These are phyloP conservation scores for Atherix ibis DNA, from an alignment of 2,888 invertebrate genomes.

Conservation along the genomic window DNA sequence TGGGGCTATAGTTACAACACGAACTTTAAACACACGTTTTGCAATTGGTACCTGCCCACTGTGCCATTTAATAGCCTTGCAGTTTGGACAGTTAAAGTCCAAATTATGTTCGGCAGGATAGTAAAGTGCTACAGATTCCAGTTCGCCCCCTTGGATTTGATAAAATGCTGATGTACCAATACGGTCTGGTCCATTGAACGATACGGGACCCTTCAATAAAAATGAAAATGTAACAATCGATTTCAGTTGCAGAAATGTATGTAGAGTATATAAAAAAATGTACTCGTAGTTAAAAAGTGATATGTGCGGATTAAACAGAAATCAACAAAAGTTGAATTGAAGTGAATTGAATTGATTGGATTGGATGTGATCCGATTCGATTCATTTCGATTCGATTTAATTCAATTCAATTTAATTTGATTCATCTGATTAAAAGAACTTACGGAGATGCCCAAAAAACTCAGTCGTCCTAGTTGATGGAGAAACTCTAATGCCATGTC, in stretches of 20 bases:
- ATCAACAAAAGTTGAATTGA: too few species aligned
- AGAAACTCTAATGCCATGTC: conserved; percentile 59
- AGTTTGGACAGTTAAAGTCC: conserved; percentile 53
- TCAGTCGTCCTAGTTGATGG: conserved; percentile 51
- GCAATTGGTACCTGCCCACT: conserved; percentile 69
- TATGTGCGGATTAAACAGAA: too few species aligned
- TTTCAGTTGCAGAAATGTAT: too few species aligned
- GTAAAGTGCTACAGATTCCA: conserved; percentile 57
- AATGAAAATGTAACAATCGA: conserved; percentile 2
- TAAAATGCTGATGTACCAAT: conserved; percentile 75
- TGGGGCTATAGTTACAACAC: conserved; percentile 62
- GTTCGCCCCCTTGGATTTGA: conserved; percentile 69
- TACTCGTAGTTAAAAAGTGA: too few species aligned
- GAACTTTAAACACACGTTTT: conserved; percentile 52
- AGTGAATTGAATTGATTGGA: too few species aligned
- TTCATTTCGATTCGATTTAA: too few species aligned
- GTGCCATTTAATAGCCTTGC: conserved; percentile 52
- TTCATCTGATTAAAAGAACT: too few species aligned
- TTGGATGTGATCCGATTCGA: too few species aligned
- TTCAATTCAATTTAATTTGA: too few species aligned
- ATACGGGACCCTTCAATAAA: conserved; percentile 61
- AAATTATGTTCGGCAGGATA: conserved; percentile 43
- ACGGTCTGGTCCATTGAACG: conserved; percentile 76
- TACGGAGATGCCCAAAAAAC: conserved; percentile 77
- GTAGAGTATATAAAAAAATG: too few species aligned